These are phyloP conservation scores for Lumbricus terrestris DNA, from an alignment of 2,888 invertebrate species.

Conservation along the genomic window DNA sequence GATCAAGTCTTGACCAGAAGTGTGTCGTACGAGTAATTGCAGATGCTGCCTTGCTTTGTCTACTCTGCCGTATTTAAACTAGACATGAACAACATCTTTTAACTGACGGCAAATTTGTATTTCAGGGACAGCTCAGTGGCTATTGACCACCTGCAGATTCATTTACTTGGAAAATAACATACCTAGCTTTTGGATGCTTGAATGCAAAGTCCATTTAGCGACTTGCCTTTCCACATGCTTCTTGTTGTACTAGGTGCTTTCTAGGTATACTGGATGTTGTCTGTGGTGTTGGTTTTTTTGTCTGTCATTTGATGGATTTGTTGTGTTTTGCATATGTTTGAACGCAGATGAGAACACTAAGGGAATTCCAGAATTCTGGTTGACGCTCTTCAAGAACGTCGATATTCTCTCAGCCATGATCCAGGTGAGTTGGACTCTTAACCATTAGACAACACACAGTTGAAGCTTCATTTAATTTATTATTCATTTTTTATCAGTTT, in stretches of 20 bases:
- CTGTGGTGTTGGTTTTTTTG: background rate
- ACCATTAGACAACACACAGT: background rate
- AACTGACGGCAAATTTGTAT: too few relatives aligned
- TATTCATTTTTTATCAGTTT: too few relatives aligned
- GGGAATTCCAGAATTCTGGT: conserved; percentile 33
- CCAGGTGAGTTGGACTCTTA: conserved; percentile 13
- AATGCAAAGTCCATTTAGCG: too few relatives aligned
- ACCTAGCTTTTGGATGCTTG: too few relatives aligned
- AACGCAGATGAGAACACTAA: conserved; percentile 23
- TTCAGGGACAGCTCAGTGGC: too few relatives aligned
- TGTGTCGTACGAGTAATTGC: background rate
- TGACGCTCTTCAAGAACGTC: conserved; percentile 30
- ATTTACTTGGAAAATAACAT: too few relatives aligned
- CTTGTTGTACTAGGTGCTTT: too few relatives aligned
- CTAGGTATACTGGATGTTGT: too few relatives aligned
- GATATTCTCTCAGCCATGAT: conserved; percentile 13
- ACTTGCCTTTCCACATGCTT: too few relatives aligned
- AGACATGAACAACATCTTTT: too few relatives aligned
- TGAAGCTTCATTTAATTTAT: background rate
- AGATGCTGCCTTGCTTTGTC: background rate
- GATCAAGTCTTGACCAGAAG: background rate
- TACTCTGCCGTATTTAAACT: background rate
- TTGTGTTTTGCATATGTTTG: background rate
- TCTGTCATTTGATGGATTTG: background rate
- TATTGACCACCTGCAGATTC: too few relatives aligned